Conservation (phyloP, 2,113 vertebrate genomes). For the Osmerus mordax region DNA sequence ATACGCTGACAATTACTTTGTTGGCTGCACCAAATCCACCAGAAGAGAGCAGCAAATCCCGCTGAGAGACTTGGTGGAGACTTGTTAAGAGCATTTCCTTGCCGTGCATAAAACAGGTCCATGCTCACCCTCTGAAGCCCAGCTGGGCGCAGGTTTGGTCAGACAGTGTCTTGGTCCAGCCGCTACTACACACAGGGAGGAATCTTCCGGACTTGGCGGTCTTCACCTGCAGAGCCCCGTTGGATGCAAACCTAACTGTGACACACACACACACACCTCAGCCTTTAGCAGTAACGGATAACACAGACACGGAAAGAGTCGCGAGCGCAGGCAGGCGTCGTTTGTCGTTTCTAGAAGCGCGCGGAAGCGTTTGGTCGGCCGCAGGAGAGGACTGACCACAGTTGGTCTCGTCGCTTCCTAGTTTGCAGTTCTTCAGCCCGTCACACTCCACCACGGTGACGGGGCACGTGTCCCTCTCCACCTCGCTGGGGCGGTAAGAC, state of each 20-base stretch:
- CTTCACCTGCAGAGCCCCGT: conserved; percentile 37
- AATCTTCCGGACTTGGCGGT: conserved; percentile 23
- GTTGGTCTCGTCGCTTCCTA: conserved; percentile 40
- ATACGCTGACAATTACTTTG: too few species aligned
- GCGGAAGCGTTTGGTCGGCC: background rate
- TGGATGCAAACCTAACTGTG: conserved; percentile 37
- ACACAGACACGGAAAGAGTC: too few species aligned
- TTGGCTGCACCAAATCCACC: background rate
- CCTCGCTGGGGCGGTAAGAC: background rate
- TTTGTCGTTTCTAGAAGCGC: background rate
- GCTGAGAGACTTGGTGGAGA: background rate
- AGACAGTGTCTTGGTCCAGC: conserved; percentile 28
- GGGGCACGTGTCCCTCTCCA: conserved; percentile 18
- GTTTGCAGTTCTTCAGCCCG: conserved; percentile 30
- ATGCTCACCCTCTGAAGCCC: conserved; percentile 41
- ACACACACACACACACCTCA: background rate
- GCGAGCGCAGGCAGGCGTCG: background rate
- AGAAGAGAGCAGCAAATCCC: conserved; percentile 1
- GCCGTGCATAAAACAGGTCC: background rate
- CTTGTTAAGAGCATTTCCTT: background rate
- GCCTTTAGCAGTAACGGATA: too few species aligned
- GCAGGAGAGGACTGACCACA: conserved; percentile 38
- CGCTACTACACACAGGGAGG: conserved; percentile 35
- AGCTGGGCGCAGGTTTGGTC: conserved; percentile 47
- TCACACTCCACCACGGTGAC: conserved; percentile 27